Base-by-base conservation (phyloP, 2,113 vertebrate genomes). In the Leptodactylus fuscus region DNA sequence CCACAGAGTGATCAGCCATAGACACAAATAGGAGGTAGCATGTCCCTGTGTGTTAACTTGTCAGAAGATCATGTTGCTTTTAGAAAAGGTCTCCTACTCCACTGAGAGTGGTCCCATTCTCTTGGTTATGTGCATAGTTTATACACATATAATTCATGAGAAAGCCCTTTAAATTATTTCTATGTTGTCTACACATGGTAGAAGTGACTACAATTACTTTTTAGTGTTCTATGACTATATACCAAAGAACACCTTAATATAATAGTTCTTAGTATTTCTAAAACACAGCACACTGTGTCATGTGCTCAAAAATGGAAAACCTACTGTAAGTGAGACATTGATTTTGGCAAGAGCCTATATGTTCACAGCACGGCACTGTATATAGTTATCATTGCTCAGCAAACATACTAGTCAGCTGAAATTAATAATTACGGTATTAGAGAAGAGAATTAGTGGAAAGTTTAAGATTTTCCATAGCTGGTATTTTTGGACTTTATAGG, bases 241-340 rank as follows among this genome's bases (percentile, higher is more conserved):
- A 24, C 73, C 73, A 75, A 75, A 27, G 38, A 75, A 49, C 73
- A 75, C 73, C 16, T 18, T 49, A 10, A 32, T 13, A 18, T 5
- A 77, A 74, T 49, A 48, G 4, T 46, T 49, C 24, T 74, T 46
- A 48, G 13, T 34, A 32, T 34, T 77, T 32, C 74, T 77, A 32
- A 34, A 51, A 77, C 74, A 77, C 27, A 32, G 74, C 9, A 22
- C 8, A 32, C 48, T 77, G 27, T 77, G 73, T 77, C 74, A 77
- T 34, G 22, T 53, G 15, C 48, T 77, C 27, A 29, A 32, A 77
- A 77, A 77, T 34, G 53, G 51, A 12, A 77, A 77, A 77, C 48
- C 74, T 77, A 51, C 48, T 77, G 48, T 49, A 77, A 77, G 74
- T 53, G 74, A 51, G 74, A 51, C 48, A 77, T 77, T 77, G 74